These are phyloP conservation scores for Elgaria multicarinata DNA, from an alignment of 2,113 vertebrate genomes.

Conservation along the genomic window DNA sequence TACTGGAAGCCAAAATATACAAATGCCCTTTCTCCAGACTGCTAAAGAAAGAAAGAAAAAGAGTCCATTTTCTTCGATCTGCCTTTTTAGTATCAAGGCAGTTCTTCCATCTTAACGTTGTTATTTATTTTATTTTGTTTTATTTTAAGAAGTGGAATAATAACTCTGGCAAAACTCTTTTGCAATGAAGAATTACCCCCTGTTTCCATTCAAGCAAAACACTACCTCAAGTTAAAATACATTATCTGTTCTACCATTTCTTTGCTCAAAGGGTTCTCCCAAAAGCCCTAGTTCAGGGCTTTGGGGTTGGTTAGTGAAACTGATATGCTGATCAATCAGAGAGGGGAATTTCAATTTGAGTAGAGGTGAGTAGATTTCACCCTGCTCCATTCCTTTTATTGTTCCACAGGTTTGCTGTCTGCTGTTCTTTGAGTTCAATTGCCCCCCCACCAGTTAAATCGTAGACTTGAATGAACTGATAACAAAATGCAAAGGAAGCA, in stretches of 20 bases:
- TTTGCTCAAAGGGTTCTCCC: neutral
- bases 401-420: neutral
- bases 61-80: constrained; percentile 10
- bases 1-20: constrained; percentile 71
- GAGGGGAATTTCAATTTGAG: neutral
- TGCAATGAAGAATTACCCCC: neutral
- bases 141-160: constrained; percentile 14
- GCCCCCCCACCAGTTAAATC: neutral
- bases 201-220: neutral
- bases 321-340: neutral
- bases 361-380: neutral
- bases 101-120: neutral
- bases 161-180: constrained; percentile 10
- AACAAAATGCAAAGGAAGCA: neutral
- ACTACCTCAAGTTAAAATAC: neutral
- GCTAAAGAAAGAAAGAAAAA: constrained; percentile 53
- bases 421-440: neutral
- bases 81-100: constrained; percentile 30
- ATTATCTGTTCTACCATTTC: neutral
- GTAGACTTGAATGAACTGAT: neutral
- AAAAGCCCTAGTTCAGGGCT: neutral
- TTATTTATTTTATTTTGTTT: neutral
- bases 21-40: constrained; percentile 54
- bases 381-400: neutral
- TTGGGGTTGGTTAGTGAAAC: neutral